phyloP scores from a whole-genome alignment of 30 jellyfish, hydroid and myxozoan species.

The Hydra vulgaris region DNA sequence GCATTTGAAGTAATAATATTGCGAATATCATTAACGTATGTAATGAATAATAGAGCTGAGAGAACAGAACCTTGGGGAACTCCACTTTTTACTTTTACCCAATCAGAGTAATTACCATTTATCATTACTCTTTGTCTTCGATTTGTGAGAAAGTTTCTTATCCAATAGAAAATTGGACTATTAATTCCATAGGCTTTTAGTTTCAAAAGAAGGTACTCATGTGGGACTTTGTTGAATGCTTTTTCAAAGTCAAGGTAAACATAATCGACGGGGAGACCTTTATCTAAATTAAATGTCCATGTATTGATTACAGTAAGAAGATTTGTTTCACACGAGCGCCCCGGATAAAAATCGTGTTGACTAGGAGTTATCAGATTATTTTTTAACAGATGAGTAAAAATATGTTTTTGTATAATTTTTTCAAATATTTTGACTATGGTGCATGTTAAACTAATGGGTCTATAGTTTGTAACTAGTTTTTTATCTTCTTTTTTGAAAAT shows the following conservation, averaged over 20 bases:
- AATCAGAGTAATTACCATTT: neutral
- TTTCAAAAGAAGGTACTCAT: neutral
- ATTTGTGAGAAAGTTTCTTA: neutral
- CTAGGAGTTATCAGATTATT: neutral
- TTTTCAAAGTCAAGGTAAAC: neutral
- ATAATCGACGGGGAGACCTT: neutral
- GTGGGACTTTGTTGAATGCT: neutral
- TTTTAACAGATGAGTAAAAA: neutral
- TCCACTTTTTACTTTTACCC: neutral
- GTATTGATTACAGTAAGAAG: neutral
- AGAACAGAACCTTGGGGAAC: neutral
- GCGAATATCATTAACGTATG: neutral
- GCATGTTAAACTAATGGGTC: neutral
- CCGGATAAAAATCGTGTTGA: neutral
- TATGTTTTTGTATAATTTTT: neutral
- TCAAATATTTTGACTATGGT: neutral
- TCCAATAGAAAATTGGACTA: neutral
- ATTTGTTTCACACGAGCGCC: neutral
- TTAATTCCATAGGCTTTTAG: neutral
- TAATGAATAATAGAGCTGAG: neutral
- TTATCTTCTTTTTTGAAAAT: too few species aligned
- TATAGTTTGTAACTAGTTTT: neutral
- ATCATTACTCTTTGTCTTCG: neutral
- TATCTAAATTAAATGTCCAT: neutral
- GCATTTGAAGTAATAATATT: neutral